phyloP scores from a whole-genome alignment of 30 jellyfish, hydroid and myxozoan species.

The Cassiopea xamachana region DNA sequence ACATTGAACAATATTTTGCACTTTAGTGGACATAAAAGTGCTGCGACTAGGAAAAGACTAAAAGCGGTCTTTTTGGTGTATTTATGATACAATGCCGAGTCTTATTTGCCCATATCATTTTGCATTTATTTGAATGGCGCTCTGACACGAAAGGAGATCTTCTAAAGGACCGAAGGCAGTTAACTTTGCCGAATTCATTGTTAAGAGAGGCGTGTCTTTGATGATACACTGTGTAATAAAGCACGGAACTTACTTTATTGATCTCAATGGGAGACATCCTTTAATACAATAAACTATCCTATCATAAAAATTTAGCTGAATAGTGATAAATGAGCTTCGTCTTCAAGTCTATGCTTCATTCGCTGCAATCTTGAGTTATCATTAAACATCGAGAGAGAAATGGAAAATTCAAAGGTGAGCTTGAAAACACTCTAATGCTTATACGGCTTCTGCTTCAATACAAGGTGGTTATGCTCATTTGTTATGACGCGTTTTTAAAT shows the following conservation, averaged over 20 bases:
- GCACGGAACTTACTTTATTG: background rate
- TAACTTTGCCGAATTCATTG: conserved; percentile 31
- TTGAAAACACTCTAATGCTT: background rate
- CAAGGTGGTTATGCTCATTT: too few relatives aligned
- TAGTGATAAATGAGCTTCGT: too few relatives aligned
- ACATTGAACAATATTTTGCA: background rate
- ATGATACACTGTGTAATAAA: conserved; percentile 16
- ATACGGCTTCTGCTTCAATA: too few relatives aligned
- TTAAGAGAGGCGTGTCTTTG: conserved; percentile 5
- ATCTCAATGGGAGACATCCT: background rate
- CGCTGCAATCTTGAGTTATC: too few relatives aligned
- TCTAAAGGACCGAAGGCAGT: conserved; percentile 29
- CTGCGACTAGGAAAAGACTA: background rate
- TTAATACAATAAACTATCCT: background rate
- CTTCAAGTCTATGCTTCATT: too few relatives aligned
- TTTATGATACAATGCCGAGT: background rate
- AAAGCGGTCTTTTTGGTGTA: background rate
- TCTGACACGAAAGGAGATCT: conserved; percentile 24
- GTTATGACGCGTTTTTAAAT: too few relatives aligned
- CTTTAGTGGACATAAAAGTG: conserved; percentile 1
- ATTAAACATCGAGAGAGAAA: background rate
- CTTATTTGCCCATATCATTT: conserved; percentile 14
- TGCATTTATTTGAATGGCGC: conserved; percentile 33
- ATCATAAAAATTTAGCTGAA: too few relatives aligned
- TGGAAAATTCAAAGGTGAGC: background rate